phyloP scores from a whole-genome alignment of 1,140 invertebrate species.

The Himalopsyche phryganea region DNA sequence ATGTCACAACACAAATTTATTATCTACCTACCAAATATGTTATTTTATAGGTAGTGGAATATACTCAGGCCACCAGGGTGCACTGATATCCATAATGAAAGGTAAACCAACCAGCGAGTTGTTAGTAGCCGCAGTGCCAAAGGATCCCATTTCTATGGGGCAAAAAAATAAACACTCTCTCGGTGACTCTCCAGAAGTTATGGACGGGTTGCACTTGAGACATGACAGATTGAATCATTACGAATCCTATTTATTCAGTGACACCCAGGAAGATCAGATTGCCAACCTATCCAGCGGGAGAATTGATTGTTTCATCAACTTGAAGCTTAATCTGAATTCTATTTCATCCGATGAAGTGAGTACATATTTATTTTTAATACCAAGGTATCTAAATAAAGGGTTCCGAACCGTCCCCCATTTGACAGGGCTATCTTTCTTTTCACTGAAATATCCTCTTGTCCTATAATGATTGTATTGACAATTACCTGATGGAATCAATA shows the following conservation, averaged over 20 bases:
- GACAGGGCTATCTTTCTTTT: too few species aligned
- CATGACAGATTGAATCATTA: constrained; percentile 16
- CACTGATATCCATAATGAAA: constrained; percentile 49
- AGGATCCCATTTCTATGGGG: constrained; percentile 36
- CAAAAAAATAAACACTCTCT: not conserved
- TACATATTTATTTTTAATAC: too few species aligned
- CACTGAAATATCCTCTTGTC: too few species aligned
- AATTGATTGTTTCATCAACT: constrained; percentile 10
- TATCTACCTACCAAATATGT: not conserved
- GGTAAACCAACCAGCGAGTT: constrained; percentile 43
- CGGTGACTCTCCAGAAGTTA: not conserved
- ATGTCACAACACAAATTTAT: too few species aligned
- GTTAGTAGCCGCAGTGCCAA: constrained; percentile 50
- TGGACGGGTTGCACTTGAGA: constrained; percentile 18
- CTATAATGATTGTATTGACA: too few species aligned
- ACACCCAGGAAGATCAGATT: not conserved
- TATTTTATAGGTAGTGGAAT: constrained; percentile 58
- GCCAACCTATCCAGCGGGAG: constrained; percentile 13
- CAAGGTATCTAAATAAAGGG: too few species aligned
- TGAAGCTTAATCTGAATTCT: constrained; percentile 17
- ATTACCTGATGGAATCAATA: too few species aligned
- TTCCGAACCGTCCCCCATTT: too few species aligned
- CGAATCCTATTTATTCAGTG: constrained; percentile 2
- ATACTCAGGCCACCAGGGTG: constrained; percentile 51
- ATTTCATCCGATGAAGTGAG: constrained; percentile 2